Base-by-base conservation (phyloP, 2,113 vertebrate species). In the Paramisgurnus dabryanus region DNA sequence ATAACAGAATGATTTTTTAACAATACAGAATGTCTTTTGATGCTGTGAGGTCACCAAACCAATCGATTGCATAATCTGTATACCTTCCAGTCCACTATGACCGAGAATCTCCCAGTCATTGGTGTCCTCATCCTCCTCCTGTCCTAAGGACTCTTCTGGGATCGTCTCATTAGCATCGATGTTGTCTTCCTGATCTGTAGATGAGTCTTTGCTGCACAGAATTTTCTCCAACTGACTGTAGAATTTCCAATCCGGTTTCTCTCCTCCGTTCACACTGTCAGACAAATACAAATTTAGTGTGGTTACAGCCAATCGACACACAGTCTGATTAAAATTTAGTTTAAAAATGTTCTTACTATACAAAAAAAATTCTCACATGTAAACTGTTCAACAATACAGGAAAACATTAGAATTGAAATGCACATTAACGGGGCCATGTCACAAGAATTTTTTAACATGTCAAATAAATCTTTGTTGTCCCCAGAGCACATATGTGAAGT, bases 161-260 rank as follows among this genome's bases (percentile, higher is more conserved):
- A 88, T 83, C 0, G 69, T 17, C 43, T 79, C 67, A 41, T 88
- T 18, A 18, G 55, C 88, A 12, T 90, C 87, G 0, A 89, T 83
- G 0, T 87, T 86, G 1, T 87, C 90, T 17, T 85, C 83, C 68
- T 87, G 79, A 73, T 90, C 86, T 0, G 88, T 80, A 11, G 80
- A 61, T 11, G 81, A 49, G 0, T 86, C 74, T 22, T 86, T 86
- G 47, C 82, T 55, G 6, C 17, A 77, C 15, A 92, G 83, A 6
- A 93, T 71, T 27, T 81, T 76, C 76, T 91, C 85, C 27, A 93
- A 67, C 72, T 86, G 88, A 15, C 88, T 80, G n/a, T 90, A 87
- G 64, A 89, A 89, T 45, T 89, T 91, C 58, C 85, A 87, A 55
- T 92, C 90, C 22, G 85, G 57, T 81, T 74, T 88, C 13, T 88